These are phyloP conservation scores for Eurytoma californica DNA, from an alignment of 2,888 invertebrate genomes.

Conservation along the genomic window DNA sequence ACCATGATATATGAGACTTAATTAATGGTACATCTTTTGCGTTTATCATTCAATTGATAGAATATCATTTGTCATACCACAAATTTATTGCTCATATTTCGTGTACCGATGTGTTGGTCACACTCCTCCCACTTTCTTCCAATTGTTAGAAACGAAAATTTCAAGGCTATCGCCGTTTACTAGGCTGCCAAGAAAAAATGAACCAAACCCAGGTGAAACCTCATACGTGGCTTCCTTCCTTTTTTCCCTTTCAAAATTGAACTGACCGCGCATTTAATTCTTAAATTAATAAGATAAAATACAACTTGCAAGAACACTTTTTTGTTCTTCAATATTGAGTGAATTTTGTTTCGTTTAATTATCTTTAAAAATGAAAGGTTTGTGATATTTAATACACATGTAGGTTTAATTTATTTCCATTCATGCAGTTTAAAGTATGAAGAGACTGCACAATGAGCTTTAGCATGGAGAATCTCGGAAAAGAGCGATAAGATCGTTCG, in stretches of 20 bases:
- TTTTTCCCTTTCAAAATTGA: background rate
- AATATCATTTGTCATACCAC: conserved; percentile 22
- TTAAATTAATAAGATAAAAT: background rate
- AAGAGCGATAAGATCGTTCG: conserved; percentile 47
- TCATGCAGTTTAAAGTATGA: background rate
- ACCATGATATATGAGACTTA: background rate
- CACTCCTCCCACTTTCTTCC: conserved; percentile 9
- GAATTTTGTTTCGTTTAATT: background rate
- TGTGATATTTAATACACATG: background rate
- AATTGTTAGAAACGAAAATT: conserved; percentile 18
- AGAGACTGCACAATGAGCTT: background rate
- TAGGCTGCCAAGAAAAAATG: background rate
- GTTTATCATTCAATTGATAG: background rate
- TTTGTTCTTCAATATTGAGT: background rate
- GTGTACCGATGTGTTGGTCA: conserved; percentile 16
- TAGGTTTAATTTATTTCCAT: background rate
- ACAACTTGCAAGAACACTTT: background rate
- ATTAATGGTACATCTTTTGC: background rate
- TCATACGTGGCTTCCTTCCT: conserved; percentile 32
- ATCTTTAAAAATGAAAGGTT: background rate
- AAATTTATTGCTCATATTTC: conserved; percentile 4
- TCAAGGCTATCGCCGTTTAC: conserved; percentile 17
- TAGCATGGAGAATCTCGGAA: conserved; percentile 37
- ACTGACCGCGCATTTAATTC: background rate
- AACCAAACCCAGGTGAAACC: background rate